phyloP scores from a whole-genome alignment of 2,888 invertebrate species.

The Hydrotaea diabolus region DNA sequence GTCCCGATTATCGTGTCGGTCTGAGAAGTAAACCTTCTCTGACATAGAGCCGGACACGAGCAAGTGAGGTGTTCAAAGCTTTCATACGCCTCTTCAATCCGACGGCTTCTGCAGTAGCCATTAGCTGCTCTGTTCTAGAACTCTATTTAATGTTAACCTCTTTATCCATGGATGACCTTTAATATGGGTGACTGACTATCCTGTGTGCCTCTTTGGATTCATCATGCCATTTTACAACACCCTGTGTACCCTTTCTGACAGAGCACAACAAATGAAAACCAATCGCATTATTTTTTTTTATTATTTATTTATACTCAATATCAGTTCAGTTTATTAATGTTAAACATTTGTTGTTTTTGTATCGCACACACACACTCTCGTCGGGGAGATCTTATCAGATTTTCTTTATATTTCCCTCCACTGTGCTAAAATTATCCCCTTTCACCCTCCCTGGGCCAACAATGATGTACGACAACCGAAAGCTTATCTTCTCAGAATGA shows the following conservation, averaged over 20 bases:
- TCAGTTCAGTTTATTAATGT: constrained; percentile 40
- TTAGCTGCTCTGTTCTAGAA: too few species aligned
- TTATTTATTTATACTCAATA: constrained; percentile 33
- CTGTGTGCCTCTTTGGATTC: too few species aligned
- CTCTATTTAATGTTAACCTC: too few species aligned
- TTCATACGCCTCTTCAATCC: too few species aligned
- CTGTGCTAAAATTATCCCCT: constrained; percentile 13
- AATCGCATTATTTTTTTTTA: constrained; percentile 11
- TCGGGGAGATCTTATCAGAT: constrained; percentile 24
- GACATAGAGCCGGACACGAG: too few species aligned
- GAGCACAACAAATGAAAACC: background rate
- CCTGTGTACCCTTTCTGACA: background rate
- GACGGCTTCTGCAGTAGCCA: too few species aligned
- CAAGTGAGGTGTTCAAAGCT: too few species aligned
- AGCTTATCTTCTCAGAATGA: background rate
- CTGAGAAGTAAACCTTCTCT: too few species aligned
- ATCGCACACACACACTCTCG: background rate
- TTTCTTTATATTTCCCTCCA: constrained; percentile 19
- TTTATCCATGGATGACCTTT: too few species aligned
- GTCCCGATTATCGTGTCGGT: too few species aligned
- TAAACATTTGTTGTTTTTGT: constrained; percentile 27
- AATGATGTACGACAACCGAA: background rate
- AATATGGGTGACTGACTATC: too few species aligned
- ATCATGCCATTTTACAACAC: background rate
- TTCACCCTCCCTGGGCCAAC: background rate